These are phyloP conservation scores for Rhynchonema sp. DNA, from an alignment of 2,888 invertebrate genomes.

Conservation along the genomic window DNA sequence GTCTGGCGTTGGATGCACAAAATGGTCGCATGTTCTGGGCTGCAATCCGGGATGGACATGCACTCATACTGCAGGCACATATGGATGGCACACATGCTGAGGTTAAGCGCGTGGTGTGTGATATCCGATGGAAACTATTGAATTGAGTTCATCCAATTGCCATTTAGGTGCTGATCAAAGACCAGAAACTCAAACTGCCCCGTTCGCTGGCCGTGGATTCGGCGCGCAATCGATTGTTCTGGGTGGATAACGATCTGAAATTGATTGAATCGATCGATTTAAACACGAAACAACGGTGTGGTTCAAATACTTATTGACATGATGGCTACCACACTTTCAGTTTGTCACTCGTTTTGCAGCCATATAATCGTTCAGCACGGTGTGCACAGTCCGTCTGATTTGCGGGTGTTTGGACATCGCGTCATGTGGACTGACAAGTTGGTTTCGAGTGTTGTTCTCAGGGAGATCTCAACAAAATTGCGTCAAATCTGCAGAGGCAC, in stretches of 20 bases:
- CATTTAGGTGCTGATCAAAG: conserved; percentile 7
- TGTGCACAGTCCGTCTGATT: conserved; percentile 12
- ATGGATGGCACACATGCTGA: background rate
- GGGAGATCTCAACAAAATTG: background rate
- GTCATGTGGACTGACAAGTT: conserved; percentile 14
- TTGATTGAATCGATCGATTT: conserved; percentile 15
- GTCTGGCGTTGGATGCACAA: conserved; percentile 13
- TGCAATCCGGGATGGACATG: conserved; percentile 6
- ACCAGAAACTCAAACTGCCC: conserved; percentile 13
- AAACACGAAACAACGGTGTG: too few species aligned
- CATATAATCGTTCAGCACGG: conserved; percentile 3
- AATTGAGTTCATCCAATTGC: too few species aligned
- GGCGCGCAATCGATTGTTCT: conserved; percentile 13
- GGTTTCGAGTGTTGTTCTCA: background rate
- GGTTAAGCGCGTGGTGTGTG: background rate
- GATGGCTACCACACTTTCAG: background rate
- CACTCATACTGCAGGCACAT: background rate
- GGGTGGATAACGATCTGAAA: conserved; percentile 11
- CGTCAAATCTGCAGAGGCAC: background rate
- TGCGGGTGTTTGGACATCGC: conserved; percentile 13
- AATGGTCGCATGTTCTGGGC: conserved; percentile 13
- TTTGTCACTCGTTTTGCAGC: background rate
- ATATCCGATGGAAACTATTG: too few species aligned
- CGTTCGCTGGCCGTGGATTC: conserved; percentile 13
- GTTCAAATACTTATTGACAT: background rate